phyloP scores from a whole-genome alignment of 2,888 invertebrate genomes.

The Rosalia funebris region DNA sequence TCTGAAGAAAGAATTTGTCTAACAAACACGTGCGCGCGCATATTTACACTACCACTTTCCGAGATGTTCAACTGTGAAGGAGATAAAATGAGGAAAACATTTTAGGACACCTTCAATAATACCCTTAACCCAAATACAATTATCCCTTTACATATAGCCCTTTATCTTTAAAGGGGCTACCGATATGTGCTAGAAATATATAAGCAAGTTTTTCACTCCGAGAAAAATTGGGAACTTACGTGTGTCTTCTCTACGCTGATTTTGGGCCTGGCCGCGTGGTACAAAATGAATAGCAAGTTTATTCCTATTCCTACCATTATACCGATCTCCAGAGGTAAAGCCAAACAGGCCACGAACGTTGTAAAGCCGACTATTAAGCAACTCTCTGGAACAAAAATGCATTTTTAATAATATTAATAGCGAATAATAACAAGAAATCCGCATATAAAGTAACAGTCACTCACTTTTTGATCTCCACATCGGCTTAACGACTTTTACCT shows the following conservation, averaged over 20 bases:
- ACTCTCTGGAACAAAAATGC: slow-evolving; percentile 71
- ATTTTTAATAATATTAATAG: slow-evolving; percentile 1
- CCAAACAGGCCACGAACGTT: slow-evolving; percentile 86
- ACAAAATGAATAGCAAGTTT: slow-evolving; percentile 85
- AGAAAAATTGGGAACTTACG: no score
- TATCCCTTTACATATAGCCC: no score
- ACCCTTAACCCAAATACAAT: no score
- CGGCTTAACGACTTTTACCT: slow-evolving; percentile 84
- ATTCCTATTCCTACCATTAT: slow-evolving; percentile 85
- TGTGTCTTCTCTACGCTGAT: slow-evolving; percentile 80
- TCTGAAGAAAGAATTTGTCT: no score
- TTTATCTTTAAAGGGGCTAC: no score
- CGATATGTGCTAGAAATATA: no score
- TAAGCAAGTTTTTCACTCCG: no score
- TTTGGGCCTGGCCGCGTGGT: slow-evolving; percentile 88
- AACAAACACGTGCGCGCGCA: no score
- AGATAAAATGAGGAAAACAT: no score
- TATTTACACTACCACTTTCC: no score
- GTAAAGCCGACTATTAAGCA: slow-evolving; percentile 86
- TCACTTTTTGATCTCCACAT: slow-evolving; percentile 92
- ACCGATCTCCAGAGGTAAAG: slow-evolving; percentile 86
- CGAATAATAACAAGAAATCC: not conserved
- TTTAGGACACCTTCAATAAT: no score
- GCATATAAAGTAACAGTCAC: slow-evolving; percentile 53
- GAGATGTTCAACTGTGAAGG: no score